Conservation (phyloP, 2,888 invertebrate genomes). For the Cactoblastis cactorum region DNA sequence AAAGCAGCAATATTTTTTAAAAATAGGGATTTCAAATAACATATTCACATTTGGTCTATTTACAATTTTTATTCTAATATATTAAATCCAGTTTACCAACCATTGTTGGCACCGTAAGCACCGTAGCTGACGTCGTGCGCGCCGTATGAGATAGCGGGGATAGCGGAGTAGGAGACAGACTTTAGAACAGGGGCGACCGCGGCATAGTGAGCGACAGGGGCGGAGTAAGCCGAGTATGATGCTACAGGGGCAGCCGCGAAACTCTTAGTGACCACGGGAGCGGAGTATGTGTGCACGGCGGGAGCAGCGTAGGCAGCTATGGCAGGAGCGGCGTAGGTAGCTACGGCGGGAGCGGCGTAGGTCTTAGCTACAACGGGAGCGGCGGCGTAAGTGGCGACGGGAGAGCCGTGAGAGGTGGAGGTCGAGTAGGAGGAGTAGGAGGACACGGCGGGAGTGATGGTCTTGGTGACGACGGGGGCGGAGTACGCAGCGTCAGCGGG, state of each 20-base stretch:
- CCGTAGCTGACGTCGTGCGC: slow-evolving; percentile 82
- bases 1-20: background rate
- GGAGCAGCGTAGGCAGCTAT: slow-evolving; percentile 38
- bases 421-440: slow-evolving; percentile 28
- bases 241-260: slow-evolving; percentile 43
- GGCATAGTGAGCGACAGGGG: slow-evolving; percentile 27
- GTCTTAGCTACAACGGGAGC: slow-evolving; percentile 54
- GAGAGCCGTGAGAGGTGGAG: slow-evolving; percentile 39
- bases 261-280: slow-evolving; percentile 54
- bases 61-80: slow-evolving; percentile 33
- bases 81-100: slow-evolving; percentile 75
- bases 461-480: slow-evolving; percentile 32
- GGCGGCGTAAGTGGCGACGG: slow-evolving; percentile 56
- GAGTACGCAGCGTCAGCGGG: slow-evolving; percentile 33
- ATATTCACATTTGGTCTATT: slow-evolving; percentile 35
- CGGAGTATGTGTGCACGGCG: slow-evolving; percentile 64
- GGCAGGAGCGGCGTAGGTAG: slow-evolving; percentile 33
- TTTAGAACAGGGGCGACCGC: slow-evolving; percentile 20
- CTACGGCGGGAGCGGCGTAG: slow-evolving; percentile 49
- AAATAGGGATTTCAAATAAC: background rate
- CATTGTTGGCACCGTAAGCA: slow-evolving; percentile 82
- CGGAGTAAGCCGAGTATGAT: slow-evolving; percentile 44
- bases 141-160: slow-evolving; percentile 80
- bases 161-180: slow-evolving; percentile 76
- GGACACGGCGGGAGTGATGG: slow-evolving; percentile 48